These are phyloP conservation scores for Apostichopus leukothele DNA, from an alignment of 53 echinoderm and acorn worm species.

Conservation along the genomic window DNA sequence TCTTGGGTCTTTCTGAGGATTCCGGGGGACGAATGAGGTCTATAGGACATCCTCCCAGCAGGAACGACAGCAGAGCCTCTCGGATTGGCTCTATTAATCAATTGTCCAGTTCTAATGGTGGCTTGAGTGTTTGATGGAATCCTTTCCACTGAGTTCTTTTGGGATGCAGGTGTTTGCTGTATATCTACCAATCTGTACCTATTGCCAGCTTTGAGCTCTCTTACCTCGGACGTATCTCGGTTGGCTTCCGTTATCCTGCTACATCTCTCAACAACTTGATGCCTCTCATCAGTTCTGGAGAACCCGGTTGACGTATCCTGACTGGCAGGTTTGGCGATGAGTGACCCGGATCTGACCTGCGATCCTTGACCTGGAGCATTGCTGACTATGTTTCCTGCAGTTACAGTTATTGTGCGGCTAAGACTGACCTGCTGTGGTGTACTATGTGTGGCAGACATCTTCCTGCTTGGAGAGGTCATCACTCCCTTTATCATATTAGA, in stretches of 20 bases:
- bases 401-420: neutral
- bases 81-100: neutral
- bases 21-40: conserved; percentile 22
- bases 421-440: neutral
- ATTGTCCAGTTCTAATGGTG: neutral
- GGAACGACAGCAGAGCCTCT: neutral
- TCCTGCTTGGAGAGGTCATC: neutral
- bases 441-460: neutral
- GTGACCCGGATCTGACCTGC: neutral
- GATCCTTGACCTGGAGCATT: neutral
- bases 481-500: neutral
- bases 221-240: neutral
- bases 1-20: conserved; percentile 37
- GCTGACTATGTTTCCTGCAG: neutral
- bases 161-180: neutral
- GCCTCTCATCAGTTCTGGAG: neutral
- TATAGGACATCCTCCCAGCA: neutral
- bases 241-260: neutral
- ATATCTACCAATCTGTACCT: neutral
- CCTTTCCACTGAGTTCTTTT: neutral
- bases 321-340: neutral
- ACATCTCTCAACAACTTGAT: neutral
- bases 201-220: neutral
- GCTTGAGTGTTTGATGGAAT: neutral
- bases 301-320: neutral